phyloP scores from a whole-genome alignment of 2,888 invertebrate genomes.

The Chironomus riparius region DNA sequence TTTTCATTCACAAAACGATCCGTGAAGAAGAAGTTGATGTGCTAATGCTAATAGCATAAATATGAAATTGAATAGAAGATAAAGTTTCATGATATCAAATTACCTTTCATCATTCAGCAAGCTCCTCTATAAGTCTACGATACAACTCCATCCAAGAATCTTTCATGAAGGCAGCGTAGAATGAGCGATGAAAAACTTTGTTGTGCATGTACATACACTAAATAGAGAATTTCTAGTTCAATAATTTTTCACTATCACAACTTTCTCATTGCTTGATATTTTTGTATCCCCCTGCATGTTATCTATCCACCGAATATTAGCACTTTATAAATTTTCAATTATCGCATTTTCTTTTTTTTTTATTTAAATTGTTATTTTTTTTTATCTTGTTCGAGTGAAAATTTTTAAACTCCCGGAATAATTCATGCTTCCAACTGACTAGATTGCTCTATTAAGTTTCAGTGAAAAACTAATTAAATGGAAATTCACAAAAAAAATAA shows the following conservation, averaged over 20 bases:
- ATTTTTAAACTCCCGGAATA: too few species aligned
- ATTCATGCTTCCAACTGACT: background rate
- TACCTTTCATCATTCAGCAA: constrained; percentile 7
- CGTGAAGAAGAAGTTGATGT: too few species aligned
- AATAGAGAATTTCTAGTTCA: background rate
- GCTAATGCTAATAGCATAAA: background rate
- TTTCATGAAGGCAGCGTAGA: background rate
- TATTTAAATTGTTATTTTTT: too few species aligned
- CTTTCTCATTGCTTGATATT: background rate
- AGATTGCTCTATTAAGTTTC: background rate
- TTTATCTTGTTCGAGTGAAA: background rate
- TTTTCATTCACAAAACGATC: background rate
- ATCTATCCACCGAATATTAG: background rate
- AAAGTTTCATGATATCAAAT: constrained; percentile 22
- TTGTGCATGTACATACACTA: background rate
- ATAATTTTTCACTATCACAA: background rate
- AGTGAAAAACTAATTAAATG: constrained; percentile 1
- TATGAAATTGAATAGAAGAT: background rate
- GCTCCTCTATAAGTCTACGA: background rate
- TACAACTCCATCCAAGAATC: background rate
- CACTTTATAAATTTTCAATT: background rate
- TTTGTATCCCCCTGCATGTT: background rate
- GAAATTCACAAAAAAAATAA: background rate
- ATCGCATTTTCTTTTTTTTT: background rate
- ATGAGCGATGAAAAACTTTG: background rate